Conservation (phyloP, 30 jellyfish, hydroid and myxozoan genomes). For the Hydractinia symbiolongicarpus region DNA sequence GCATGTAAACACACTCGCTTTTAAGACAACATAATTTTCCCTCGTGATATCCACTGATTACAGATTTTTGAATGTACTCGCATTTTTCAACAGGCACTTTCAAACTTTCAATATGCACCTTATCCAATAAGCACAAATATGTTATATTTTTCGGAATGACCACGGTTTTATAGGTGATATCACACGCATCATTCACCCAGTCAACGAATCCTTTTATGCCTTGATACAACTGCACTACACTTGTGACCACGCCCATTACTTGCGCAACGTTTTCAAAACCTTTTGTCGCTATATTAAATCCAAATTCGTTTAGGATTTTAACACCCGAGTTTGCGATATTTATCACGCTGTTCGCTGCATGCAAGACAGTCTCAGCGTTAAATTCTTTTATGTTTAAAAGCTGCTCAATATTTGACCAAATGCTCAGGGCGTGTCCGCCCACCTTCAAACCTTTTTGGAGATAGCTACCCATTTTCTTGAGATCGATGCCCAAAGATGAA, state of each 20-base stretch:
- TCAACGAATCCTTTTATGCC: slow-evolving; percentile 63
- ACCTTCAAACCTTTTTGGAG: slow-evolving; percentile 47
- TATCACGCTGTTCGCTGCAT: slow-evolving; percentile 47
- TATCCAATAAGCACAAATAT: slow-evolving; percentile 55
- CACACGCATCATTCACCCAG: slow-evolving; percentile 87
- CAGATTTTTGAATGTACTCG: slow-evolving; percentile 20
- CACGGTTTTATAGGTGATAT: slow-evolving; percentile 57
- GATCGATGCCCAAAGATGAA: slow-evolving; percentile 56
- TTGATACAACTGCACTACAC: slow-evolving; percentile 59
- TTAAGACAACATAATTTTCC: slow-evolving; percentile 65
- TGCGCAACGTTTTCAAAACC: slow-evolving; percentile 30
- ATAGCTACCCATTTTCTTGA: slow-evolving; percentile 60
- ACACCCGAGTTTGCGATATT: slow-evolving; percentile 42
- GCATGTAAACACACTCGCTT: slow-evolving; percentile 56
- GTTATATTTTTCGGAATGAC: slow-evolving; percentile 33
- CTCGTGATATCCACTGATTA: slow-evolving; percentile 49
- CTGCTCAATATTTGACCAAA: slow-evolving; percentile 40
- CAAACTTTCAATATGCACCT: slow-evolving; percentile 30
- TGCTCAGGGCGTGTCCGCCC: slow-evolving; percentile 41
- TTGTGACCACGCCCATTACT: slow-evolving; percentile 21
- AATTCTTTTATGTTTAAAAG: slow-evolving; percentile 67
- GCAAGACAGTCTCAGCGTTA: slow-evolving; percentile 46
- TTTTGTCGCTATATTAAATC: slow-evolving; percentile 51
- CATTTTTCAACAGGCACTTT: slow-evolving; percentile 58
- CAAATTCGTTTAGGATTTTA: slow-evolving; percentile 47